Evolutionary conservation across 2,113 vertebrate species (phyloP), one percentile per base, ranked within the genome.

Genomic region (Lepus americanus): DNA sequence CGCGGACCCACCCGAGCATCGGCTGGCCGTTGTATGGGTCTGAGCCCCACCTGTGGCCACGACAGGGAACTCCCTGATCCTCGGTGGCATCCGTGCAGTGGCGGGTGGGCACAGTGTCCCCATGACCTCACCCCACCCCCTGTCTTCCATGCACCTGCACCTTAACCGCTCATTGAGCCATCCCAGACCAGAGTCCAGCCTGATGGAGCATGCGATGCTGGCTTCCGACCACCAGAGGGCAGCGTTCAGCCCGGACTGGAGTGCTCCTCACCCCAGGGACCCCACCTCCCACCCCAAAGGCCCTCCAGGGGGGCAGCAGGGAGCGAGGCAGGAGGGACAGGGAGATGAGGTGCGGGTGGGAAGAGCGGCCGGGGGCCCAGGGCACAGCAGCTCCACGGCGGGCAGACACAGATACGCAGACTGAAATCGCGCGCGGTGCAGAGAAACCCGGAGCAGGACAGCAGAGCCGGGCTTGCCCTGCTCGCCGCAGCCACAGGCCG

Each of bases 221-320:
- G 9, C 14, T 1, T 36, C 0, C 0, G 22, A 55, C 87, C 95
- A 94, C 94, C 92, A 97, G 97, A 95, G 95, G 90, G 96, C 64
- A 94, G 67, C 1, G 3, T 64, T 14, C 84, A 74, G 70, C 23
- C 0, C 0, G 0, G 44, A 44, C 6, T 7, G 44, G 44, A 44
- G 44, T 44, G 44, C 44, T 44, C 44, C 44, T 44, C 44, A 44
- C 44, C 44, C 44, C 44, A 44, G 44, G 44, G 44, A 44, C 39
- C 44, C 17, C 7, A n/a, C 13, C 8, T n/a, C 44, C 17, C 19
- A n/a, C 27, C 11, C 13, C 10, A 33, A 44, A 82, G 9, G 36
- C 29, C 17, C 63, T 36, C 3, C 29, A 82, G 61, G 31, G 19
- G 74, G 20, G 20, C 23, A 33, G 53, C 59, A 0, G n/a, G 72